Conservation (phyloP, 1,140 invertebrate species). For the Saccostrea cuccullata region DNA sequence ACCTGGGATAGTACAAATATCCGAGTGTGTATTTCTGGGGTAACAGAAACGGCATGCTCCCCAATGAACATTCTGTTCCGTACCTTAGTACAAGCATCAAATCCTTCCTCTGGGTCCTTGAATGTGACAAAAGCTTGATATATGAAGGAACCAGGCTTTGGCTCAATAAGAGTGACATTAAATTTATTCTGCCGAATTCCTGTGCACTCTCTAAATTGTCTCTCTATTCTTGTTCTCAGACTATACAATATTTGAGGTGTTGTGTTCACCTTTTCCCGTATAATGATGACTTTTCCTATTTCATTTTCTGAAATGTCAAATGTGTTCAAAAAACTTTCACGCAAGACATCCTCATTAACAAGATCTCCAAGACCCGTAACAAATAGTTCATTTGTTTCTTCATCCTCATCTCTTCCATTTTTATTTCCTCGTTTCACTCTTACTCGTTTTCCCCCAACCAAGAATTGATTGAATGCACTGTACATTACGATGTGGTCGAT, state of each 20-base stretch:
- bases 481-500: neutral
- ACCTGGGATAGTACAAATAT: slow-evolving; percentile 56
- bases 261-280: slow-evolving; percentile 48
- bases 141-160: slow-evolving; percentile 36
- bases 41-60: slow-evolving; percentile 51
- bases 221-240: slow-evolving; percentile 31
- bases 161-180: slow-evolving; percentile 43
- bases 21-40: slow-evolving; percentile 55
- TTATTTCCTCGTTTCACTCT: slow-evolving; percentile 33
- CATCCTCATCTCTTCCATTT: neutral
- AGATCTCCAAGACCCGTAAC: slow-evolving; percentile 32
- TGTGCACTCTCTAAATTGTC: slow-evolving; percentile 39
- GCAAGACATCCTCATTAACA: slow-evolving; percentile 58
- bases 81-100: slow-evolving; percentile 52
- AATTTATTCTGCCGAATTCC: slow-evolving; percentile 42
- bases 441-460: slow-evolving; percentile 43
- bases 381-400: slow-evolving; percentile 40
- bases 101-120: slow-evolving; percentile 60
- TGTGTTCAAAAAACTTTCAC: slow-evolving; percentile 50
- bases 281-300: slow-evolving; percentile 49
- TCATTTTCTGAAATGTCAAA: slow-evolving; percentile 29
- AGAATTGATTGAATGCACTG: neutral
- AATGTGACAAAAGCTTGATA: slow-evolving; percentile 60
- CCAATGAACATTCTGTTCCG: slow-evolving; percentile 39
- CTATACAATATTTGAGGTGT: neutral